Evolutionary conservation across 2,888 invertebrate species (phyloP), one percentile per base, ranked within the genome.

Genomic region (Eupithecia centaureata): DNA sequence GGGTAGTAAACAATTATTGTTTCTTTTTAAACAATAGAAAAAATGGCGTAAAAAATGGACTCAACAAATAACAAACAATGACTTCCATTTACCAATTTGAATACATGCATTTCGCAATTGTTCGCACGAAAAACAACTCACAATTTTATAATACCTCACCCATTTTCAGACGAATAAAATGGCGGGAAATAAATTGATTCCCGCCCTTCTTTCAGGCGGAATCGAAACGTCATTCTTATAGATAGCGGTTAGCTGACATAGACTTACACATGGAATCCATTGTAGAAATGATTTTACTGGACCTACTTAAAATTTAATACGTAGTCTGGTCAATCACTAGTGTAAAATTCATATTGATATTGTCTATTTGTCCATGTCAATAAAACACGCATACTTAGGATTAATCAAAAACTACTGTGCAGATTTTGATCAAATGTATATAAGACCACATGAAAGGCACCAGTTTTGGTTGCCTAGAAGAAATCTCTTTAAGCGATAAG

Each of bases 131-230:
- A 47, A 47, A 47, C 22, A 47, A 47, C 47, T 22, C 22, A 47
- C 47, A 47, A 22, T 47, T 47, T 47, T 47, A 47, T 22, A 47
- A 47, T 22, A 47, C 47, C 10, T 22, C 22, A 47, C 12, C 47
- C 22, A 47, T 47, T 47, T 42, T 18, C 22, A 47, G 18, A 22
- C 47, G 18, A 10, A 22, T 47, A 18, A 47, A 22, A 47, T 12
- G 47, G 47, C 47, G 47, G 47, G 22, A 47, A 47, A 47, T 47
- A 47, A 47, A 47, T 47, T 47, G 47, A 47, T 47, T 22, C 47
- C 47, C 47, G 47, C 10, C 47, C 22, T 47, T 42, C 42, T 18
- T 47, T 22, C 18, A 10, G 47, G 22, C 47, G 22, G 47, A 3
- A 47, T 47, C 12, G 47, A 47, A 42, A 47, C 22, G 47, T 47